Percentiles rank a stretch among this genome's conserved stretches.
phyloP scores from a whole-genome alignment of 1,140 invertebrate genomes.

The Hyles vespertilio region DNA sequence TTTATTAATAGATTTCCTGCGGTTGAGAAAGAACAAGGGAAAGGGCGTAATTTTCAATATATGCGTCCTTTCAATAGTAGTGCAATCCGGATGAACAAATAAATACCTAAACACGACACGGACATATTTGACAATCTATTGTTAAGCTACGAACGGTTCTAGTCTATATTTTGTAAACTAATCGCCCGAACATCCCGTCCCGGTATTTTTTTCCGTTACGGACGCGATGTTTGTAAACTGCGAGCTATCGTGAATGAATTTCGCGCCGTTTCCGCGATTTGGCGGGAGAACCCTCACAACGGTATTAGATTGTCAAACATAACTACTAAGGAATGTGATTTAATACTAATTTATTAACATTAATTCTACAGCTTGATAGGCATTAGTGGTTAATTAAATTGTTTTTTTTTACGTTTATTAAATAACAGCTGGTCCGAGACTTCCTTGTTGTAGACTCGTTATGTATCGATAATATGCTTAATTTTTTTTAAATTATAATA shows the following conservation, averaged over 20 bases:
- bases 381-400: no score
- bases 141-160: conserved; percentile 41
- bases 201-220: conserved; percentile 63
- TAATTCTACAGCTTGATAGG: no score
- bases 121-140: not conserved
- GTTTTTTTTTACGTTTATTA: no score
- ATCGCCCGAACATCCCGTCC: conserved; percentile 49
- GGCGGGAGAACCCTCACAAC: conserved; percentile 34
- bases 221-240: conserved; percentile 65
- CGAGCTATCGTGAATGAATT: conserved; percentile 63
- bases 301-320: no score
- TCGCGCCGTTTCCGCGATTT: conserved; percentile 61
- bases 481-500: no score
- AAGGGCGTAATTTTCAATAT: no score
- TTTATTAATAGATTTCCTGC: not conserved
- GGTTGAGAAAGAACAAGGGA: not conserved
- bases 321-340: no score
- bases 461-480: no score
- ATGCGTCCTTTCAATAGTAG: no score
- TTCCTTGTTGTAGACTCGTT: no score
- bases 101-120: not conserved
- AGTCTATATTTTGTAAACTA: conserved; percentile 65
- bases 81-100: not conserved
- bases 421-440: no score
- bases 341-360: no score